Conservation (phyloP, 2,888 invertebrate genomes). For the Chydorus sphaericus region DNA sequence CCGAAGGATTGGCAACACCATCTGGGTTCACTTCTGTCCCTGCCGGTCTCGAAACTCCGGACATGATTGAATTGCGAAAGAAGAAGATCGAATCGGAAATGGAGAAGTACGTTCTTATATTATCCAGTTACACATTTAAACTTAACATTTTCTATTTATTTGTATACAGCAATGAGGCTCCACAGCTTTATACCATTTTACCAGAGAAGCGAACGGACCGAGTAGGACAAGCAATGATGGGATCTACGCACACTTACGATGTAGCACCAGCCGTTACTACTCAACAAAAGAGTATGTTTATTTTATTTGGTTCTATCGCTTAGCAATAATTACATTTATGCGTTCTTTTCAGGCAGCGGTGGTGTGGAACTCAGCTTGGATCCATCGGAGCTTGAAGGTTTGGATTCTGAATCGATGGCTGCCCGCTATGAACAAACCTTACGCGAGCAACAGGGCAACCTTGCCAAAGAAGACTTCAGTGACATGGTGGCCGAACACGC, state of each 20-base stretch:
- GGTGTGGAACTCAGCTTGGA: constrained; percentile 85
- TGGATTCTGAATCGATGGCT: constrained; percentile 92
- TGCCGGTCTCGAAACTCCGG: constrained; percentile 94
- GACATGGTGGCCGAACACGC: constrained; percentile 99
- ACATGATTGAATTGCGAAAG: constrained; percentile 93
- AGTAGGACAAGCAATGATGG: constrained; percentile 89
- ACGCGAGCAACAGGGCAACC: constrained; percentile 75
- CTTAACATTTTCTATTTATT: constrained; percentile 12
- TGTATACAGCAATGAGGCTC: constrained; percentile 63
- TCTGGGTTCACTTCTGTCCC: constrained; percentile 81
- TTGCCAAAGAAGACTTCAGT: constrained; percentile 85
- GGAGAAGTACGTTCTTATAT: constrained; percentile 53
- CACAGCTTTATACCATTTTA: constrained; percentile 84
- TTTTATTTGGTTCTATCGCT: too few relatives aligned
- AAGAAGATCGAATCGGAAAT: constrained; percentile 89
- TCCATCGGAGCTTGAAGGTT: constrained; percentile 84
- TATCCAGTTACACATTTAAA: neutral
- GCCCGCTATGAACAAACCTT: constrained; percentile 91
- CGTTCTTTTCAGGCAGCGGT: constrained; percentile 19
- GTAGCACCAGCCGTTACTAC: constrained; percentile 45
- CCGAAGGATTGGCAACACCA: constrained; percentile 86
- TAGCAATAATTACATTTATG: too few relatives aligned
- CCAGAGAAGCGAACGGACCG: constrained; percentile 87
- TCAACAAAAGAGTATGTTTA: constrained; percentile 4
- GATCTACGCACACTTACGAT: constrained; percentile 95